Percentiles rank a stretch among this genome's conserved stretches.
Conservation (phyloP, 2,888 invertebrate species). For the Phymatocera aterrima region DNA sequence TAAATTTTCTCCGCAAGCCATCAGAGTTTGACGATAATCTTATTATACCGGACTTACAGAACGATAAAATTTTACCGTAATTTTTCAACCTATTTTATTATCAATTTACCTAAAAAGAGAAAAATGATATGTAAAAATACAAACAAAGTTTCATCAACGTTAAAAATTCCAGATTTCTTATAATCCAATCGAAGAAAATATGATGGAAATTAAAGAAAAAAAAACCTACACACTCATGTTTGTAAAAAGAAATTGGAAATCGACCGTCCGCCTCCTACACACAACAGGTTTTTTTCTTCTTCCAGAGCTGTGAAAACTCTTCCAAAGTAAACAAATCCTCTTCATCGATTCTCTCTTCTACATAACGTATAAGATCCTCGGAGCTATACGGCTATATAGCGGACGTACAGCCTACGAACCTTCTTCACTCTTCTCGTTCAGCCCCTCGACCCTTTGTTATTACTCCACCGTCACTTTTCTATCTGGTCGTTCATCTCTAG, state of each 20-base stretch:
- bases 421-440: constrained; percentile 33
- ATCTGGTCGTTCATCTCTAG: constrained; percentile 29
- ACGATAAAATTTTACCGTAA: no score
- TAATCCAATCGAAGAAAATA: constrained; percentile 26
- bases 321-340: constrained; percentile 51
- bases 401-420: constrained; percentile 40
- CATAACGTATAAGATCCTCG: constrained; percentile 49
- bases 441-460: constrained; percentile 35
- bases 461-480: neutral
- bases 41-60: no score
- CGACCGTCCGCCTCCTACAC: constrained; percentile 12
- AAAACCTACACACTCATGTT: constrained; percentile 41
- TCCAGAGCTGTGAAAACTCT: neutral
- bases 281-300: no score
- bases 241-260: constrained; percentile 3
- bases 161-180: no score
- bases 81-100: no score
- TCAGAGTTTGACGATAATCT: no score
- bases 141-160: no score
- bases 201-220: constrained; percentile 5
- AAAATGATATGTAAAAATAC: no score
- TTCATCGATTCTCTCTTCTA: no score
- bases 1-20: no score
- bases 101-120: no score
- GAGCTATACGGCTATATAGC: constrained; percentile 24